A percentile compares a stretch with the other conserved stretches of the same genome.
Evolutionary conservation across 2,113 vertebrate species (phyloP).

Genomic region (Podilymbus podiceps): DNA sequence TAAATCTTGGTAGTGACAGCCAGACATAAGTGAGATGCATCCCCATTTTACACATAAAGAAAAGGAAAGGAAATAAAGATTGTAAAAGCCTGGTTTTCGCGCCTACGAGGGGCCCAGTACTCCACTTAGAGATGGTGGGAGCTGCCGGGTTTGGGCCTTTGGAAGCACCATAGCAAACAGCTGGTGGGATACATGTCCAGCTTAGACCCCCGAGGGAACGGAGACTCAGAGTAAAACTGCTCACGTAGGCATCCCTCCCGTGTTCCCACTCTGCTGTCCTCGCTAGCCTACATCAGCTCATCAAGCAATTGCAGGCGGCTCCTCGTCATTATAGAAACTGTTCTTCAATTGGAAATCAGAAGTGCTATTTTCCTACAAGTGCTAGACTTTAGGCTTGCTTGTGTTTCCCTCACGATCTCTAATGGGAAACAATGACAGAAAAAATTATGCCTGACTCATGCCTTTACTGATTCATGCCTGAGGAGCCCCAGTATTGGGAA

Average conservation of each 20-base stretch:
- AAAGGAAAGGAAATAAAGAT: background rate
- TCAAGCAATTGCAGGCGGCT: background rate
- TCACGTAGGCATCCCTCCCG: background rate
- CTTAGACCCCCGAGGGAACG: background rate
- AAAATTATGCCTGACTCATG: background rate
- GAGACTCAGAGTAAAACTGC: background rate
- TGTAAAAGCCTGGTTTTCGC: background rate
- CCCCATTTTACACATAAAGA: background rate
- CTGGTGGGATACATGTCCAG: background rate
- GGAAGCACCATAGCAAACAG: background rate
- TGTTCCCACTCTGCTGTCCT: background rate
- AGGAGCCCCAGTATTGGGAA: background rate
- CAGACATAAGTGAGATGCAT: background rate
- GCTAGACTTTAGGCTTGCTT: background rate
- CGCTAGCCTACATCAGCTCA: background rate
- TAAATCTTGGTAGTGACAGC: background rate
- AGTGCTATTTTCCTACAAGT: background rate
- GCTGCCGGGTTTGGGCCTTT: background rate
- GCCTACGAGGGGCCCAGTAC: background rate
- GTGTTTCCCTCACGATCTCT: background rate
- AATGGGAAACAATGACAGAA: background rate
- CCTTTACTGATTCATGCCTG: background rate
- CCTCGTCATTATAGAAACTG: background rate
- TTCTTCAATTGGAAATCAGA: background rate
- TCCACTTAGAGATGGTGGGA: background rate